Evolutionary conservation across 64 coral and sea anemone species (phyloP).

Genomic region (Anthopleura sola): DNA sequence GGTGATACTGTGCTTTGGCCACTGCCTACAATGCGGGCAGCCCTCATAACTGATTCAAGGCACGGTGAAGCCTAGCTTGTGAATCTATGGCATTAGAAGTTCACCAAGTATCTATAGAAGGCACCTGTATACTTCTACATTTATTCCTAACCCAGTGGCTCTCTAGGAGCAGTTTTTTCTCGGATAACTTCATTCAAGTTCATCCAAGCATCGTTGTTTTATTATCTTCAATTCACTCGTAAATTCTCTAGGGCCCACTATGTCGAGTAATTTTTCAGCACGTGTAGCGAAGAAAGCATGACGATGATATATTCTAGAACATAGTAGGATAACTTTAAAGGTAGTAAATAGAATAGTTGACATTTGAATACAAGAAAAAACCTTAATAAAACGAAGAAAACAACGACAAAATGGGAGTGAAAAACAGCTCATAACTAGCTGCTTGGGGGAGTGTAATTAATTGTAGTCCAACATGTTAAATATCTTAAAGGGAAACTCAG

Average conservation of each 20-base stretch:
- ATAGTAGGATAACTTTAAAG: not conserved
- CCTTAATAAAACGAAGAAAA: not conserved
- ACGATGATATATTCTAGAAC: not conserved
- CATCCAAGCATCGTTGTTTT: not conserved
- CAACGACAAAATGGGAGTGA: not conserved
- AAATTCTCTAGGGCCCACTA: not conserved
- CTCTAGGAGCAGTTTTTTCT: slow-evolving; percentile 16
- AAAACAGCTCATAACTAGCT: not conserved
- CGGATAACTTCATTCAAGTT: not conserved
- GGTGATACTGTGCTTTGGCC: slow-evolving; percentile 22
- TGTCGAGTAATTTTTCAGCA: not conserved
- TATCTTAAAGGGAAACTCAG: not conserved
- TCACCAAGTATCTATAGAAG: slow-evolving; percentile 74
- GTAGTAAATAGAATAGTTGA: not conserved
- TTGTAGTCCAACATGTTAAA: not conserved
- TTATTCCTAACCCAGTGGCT: slow-evolving; percentile 73
- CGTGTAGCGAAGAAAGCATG: not conserved
- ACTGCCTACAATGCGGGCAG: slow-evolving; percentile 1
- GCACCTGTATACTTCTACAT: slow-evolving; percentile 72
- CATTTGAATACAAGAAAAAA: not conserved
- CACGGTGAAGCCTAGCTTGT: not conserved
- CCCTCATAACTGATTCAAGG: not conserved
- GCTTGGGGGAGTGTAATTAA: not conserved
- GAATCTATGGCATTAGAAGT: not conserved
- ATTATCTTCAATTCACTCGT: not conserved